Evolutionary conservation across 2,888 invertebrate genomes (phyloP).

Genomic region (Sialis lutaria): DNA sequence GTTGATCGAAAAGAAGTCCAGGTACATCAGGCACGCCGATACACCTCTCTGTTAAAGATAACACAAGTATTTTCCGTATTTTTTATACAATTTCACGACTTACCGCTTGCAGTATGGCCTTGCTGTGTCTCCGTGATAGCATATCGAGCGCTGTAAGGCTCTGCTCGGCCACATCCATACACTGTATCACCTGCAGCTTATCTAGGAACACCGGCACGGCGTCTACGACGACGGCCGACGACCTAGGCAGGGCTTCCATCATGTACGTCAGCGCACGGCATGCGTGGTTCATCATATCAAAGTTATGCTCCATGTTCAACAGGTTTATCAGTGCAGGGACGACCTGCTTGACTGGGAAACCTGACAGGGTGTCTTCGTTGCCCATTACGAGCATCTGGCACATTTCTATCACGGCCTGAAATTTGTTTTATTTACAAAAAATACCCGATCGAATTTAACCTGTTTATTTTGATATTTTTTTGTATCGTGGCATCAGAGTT

Average conservation of each 20-base stretch:
- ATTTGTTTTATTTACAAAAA: no score
- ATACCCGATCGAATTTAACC: no score
- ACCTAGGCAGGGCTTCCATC: constrained; percentile 96
- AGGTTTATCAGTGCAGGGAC: constrained; percentile 87
- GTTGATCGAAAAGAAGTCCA: constrained; percentile 97
- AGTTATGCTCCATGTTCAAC: constrained; percentile 94
- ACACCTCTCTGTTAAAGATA: constrained; percentile 63
- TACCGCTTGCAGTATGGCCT: constrained; percentile 85
- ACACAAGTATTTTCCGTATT: constrained; percentile 1
- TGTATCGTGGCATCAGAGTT: no score
- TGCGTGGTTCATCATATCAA: constrained; percentile 99
- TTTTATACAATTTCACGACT: constrained; percentile 18
- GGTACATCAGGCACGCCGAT: constrained; percentile 84
- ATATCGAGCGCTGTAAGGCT: constrained; percentile 94
- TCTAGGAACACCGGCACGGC: constrained; percentile 95
- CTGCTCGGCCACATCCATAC: constrained; percentile 99
- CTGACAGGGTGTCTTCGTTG: constrained; percentile 93
- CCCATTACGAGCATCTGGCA: constrained; percentile 98
- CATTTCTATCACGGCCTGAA: constrained; percentile 82
- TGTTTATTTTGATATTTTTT: no score
- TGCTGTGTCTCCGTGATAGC: constrained; percentile 89
- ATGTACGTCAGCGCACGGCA: constrained; percentile 97
- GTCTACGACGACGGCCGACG: constrained; percentile 88
- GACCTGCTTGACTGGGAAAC: constrained; percentile 96
- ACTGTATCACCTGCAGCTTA: constrained; percentile 93